Evolutionary conservation across 2,113 vertebrate genomes (phyloP), one percentile per base, ranked within the genome.

Genomic region (Herpetotheres cachinnans): DNA sequence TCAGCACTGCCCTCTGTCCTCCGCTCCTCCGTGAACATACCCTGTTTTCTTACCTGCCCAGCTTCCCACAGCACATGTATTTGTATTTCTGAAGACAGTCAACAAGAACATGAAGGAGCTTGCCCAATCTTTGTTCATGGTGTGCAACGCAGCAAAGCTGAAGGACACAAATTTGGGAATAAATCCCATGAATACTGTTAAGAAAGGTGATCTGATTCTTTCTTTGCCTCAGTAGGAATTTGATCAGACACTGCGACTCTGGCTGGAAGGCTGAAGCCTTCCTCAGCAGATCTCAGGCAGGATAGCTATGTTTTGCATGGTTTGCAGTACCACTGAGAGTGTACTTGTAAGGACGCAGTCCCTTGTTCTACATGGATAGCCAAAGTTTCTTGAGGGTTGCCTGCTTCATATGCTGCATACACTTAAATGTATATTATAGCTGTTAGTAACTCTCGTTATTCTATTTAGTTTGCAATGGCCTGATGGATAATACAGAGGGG

Each of bases 1-100:
- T 34, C 22, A 10, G 36, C 27, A 8, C 49, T 44, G 42, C 49
- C 49, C 9, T 42, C 12, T 29, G 7, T 30, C 13, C 38, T 38
- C n/a, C 2, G 7, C 24, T 32, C 17, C 17, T 14, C 36, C 1
- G 0, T 4, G 22, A 16, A 50, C 5, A 11, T 7, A n/a, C 22
- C 27, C 10, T 24, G 12, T 32, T 56, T 49, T 49, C 36, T 49
- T 4, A 44, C 2, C 16, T 46, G 2, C 32, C 4, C 7, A 16
- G 36, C 26, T 61, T 69, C 38, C 50, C 32, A 7, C 32, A 27
- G 44, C 32, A 19, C 3, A 0, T 44, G 11, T 21, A 10, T 36
- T 74, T 3, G 2, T 18, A 3, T 42, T 44, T 59, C 22, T 44
- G 52, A 71, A 44, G 61, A 19, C 36, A 38, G 2, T 14, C 50